A percentile compares a stretch with the other conserved stretches of the same genome.
These are phyloP conservation scores for Lycaena phlaeas DNA, from an alignment of 2,888 invertebrate species.

Conservation along the genomic window DNA sequence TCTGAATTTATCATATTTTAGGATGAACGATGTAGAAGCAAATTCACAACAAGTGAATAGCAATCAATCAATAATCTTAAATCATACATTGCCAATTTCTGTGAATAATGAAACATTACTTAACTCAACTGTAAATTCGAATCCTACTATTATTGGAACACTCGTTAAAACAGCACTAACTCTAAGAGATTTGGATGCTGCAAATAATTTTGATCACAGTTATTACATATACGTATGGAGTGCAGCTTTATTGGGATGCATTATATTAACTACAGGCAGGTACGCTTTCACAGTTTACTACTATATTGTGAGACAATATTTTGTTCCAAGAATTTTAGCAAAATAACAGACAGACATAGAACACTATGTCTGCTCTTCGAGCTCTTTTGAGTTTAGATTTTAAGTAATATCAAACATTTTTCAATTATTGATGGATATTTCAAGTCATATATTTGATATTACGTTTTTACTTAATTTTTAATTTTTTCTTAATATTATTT, in stretches of 20 bases:
- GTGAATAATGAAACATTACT: neutral
- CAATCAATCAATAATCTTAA: neutral
- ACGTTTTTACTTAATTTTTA: too few relatives aligned
- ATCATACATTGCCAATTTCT: neutral
- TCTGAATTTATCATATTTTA: neutral
- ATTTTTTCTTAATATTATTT: neutral
- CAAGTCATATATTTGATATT: too few relatives aligned
- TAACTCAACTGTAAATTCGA: neutral
- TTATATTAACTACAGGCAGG: slow-evolving; percentile 2
- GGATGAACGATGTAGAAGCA: slow-evolving; percentile 1
- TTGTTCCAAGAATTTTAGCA: neutral
- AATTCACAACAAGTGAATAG: neutral
- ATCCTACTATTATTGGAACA: slow-evolving; percentile 6
- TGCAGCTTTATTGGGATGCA: slow-evolving; percentile 2
- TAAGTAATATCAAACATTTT: too few relatives aligned
- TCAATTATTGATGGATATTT: too few relatives aligned
- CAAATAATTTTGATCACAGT: neutral
- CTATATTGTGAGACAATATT: neutral
- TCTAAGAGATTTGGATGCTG: neutral
- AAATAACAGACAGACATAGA: neutral
- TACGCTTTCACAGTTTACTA: neutral
- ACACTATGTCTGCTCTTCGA: too few relatives aligned
- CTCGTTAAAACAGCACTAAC: slow-evolving; percentile 4
- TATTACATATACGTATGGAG: slow-evolving; percentile 9
- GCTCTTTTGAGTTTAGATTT: too few relatives aligned